Conservation (phyloP, 2,797 vertebrate species). For the Leptoclinus maculatus region DNA sequence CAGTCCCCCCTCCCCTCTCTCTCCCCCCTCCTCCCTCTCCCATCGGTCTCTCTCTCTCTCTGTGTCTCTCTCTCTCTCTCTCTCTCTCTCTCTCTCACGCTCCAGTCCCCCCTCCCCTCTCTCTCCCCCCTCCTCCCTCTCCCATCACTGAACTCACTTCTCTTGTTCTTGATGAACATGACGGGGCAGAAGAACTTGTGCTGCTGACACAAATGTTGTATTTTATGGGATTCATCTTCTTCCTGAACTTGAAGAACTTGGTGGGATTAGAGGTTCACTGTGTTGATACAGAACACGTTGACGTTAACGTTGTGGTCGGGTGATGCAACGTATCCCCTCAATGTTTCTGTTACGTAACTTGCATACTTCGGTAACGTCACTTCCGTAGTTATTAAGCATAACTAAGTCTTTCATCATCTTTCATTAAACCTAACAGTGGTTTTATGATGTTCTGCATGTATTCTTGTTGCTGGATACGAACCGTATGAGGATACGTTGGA, state of each 20-base stretch:
- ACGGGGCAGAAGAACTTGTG: slow-evolving; percentile 41
- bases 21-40: no score
- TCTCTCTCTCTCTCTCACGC: not conserved
- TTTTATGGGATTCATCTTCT: not conserved
- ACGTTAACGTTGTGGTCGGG: not conserved
- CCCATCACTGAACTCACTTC: slow-evolving; percentile 58
- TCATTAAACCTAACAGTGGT: no score
- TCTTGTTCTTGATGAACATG: slow-evolving; percentile 50
- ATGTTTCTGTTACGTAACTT: no score
- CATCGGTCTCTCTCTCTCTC: slow-evolving; percentile 50
- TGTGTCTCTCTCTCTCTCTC: slow-evolving; percentile 47
- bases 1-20: no score
- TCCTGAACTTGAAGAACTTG: no score
- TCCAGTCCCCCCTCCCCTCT: slow-evolving; percentile 33
- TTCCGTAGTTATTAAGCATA: no score
- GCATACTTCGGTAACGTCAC: no score
- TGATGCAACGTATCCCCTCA: not conserved
- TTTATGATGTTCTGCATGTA: no score
- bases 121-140: slow-evolving; percentile 59
- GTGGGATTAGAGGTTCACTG: no score
- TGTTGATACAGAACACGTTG: not conserved
- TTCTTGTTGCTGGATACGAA: no score
- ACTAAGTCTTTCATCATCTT: no score
- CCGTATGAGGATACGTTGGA: no score
- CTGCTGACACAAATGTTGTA: slow-evolving; percentile 1